These are phyloP conservation scores for Chrysolina oricalcia DNA, from an alignment of 2,888 invertebrate genomes.

Conservation along the genomic window DNA sequence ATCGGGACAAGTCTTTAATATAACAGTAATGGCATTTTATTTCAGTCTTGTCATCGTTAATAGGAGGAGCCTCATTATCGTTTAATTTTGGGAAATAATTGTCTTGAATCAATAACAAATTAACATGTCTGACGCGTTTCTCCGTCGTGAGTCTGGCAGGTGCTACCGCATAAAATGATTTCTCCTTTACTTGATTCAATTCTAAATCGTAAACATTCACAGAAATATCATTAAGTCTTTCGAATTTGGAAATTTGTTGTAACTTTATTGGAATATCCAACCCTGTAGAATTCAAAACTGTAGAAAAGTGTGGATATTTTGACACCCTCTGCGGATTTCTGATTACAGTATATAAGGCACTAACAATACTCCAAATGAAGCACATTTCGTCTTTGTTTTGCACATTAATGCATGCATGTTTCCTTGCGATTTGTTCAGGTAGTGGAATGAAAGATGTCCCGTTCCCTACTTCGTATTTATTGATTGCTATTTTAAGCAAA, in stretches of 20 bases:
- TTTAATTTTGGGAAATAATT: conserved; percentile 24
- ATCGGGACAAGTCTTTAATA: conserved; percentile 22
- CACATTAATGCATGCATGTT: conserved; percentile 2
- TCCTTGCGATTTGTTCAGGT: conserved; percentile 6
- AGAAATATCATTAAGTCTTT: conserved; percentile 32
- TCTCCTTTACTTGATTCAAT: conserved; percentile 13
- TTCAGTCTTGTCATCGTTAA: background rate
- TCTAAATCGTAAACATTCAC: conserved; percentile 28
- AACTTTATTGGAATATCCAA: conserved; percentile 27
- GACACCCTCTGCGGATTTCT: background rate
- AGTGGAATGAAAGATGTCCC: conserved; percentile 17
- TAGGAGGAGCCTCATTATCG: conserved; percentile 12
- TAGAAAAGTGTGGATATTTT: conserved; percentile 14
- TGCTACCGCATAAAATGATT: conserved; percentile 15
- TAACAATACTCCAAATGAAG: background rate
- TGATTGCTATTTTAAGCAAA: conserved; percentile 11
- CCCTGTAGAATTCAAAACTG: background rate
- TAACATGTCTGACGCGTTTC: conserved; percentile 26
- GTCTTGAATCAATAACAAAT: conserved; percentile 35
- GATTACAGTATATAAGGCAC: background rate
- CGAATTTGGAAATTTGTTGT: no score
- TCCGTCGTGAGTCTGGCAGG: conserved; percentile 21
- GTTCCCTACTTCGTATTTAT: conserved; percentile 11
- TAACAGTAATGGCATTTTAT: conserved; percentile 28
- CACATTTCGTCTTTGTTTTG: background rate